A percentile compares a stretch with the other conserved stretches of the same genome.
phyloP scores from a whole-genome alignment of 2,113 vertebrate species.

The Hypomesus transpacificus region DNA sequence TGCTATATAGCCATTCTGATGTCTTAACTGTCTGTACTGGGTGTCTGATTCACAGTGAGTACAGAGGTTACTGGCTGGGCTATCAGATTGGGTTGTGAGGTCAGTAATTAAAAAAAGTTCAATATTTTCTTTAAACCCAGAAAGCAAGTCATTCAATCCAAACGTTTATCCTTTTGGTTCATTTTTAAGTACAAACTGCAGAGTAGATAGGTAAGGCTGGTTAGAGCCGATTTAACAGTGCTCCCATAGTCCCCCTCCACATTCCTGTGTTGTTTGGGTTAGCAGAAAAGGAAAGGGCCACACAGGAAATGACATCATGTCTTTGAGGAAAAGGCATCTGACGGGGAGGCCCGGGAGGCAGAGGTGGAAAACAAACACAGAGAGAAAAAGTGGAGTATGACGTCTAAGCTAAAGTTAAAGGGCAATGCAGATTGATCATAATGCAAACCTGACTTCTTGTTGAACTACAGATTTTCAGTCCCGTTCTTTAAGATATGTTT shows the following conservation, averaged over 20 bases:
- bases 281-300: constrained; percentile 85
- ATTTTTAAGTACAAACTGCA: no score
- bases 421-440: no score
- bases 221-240: constrained; percentile 45
- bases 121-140: no score
- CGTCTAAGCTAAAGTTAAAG: not conserved
- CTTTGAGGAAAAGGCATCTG: constrained; percentile 81
- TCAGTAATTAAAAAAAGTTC: no score
- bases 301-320: constrained; percentile 92
- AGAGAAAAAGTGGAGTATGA: not conserved
- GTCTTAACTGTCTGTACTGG: no score
- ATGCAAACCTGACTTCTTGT: not conserved
- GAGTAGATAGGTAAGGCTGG: not conserved
- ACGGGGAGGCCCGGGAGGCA: constrained; percentile 64
- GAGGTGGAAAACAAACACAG: constrained; percentile 44
- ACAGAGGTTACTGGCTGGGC: no score
- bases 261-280: constrained; percentile 75
- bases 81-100: no score
- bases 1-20: no score
- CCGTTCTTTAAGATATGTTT: not conserved
- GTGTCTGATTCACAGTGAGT: no score
- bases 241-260: constrained; percentile 50
- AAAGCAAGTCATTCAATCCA: no score
- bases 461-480: constrained; percentile 12
- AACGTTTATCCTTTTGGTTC: no score